These are phyloP conservation scores for Sitophilus oryzae DNA, from an alignment of 1,140 invertebrate species.

Conservation along the genomic window DNA sequence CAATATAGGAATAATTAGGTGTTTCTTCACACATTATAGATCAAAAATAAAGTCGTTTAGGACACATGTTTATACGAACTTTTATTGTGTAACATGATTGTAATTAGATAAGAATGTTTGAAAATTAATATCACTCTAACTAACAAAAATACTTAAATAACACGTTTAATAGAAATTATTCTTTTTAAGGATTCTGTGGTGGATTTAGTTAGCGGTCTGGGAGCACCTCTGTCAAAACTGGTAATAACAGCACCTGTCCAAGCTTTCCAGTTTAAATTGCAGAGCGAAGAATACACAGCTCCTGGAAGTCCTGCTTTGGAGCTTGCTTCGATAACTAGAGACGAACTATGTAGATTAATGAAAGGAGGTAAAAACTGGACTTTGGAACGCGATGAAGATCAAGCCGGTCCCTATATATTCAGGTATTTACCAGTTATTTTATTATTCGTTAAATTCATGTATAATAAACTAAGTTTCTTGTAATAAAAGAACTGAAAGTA, in stretches of 20 bases:
- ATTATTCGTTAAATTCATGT: no score
- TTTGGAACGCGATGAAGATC: constrained; percentile 70
- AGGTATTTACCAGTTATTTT: constrained; percentile 41
- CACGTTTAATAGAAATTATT: no score
- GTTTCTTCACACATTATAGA: no score
- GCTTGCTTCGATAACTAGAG: constrained; percentile 48
- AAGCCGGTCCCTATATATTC: constrained; percentile 72
- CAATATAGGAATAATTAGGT: no score
- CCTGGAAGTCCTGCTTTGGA: constrained; percentile 59
- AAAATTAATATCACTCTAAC: no score
- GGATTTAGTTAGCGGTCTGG: constrained; percentile 65
- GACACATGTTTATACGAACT: no score
- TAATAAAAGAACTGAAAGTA: no score
- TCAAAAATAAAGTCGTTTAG: no score
- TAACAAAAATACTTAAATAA: no score
- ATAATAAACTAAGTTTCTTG: no score
- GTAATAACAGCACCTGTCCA: constrained; percentile 64
- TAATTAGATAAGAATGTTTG: no score
- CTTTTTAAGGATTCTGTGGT: constrained; percentile 65
- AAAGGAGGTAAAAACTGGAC: constrained; percentile 60
- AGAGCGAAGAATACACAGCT: constrained; percentile 58
- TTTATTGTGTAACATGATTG: no score
- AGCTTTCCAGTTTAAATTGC: constrained; percentile 60
- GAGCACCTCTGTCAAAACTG: constrained; percentile 62
- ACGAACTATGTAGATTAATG: constrained; percentile 59